Evolutionary conservation across 2,888 invertebrate species (phyloP), one percentile per base, ranked within the genome.

Genomic region (Caenorhabditis angaria): DNA sequence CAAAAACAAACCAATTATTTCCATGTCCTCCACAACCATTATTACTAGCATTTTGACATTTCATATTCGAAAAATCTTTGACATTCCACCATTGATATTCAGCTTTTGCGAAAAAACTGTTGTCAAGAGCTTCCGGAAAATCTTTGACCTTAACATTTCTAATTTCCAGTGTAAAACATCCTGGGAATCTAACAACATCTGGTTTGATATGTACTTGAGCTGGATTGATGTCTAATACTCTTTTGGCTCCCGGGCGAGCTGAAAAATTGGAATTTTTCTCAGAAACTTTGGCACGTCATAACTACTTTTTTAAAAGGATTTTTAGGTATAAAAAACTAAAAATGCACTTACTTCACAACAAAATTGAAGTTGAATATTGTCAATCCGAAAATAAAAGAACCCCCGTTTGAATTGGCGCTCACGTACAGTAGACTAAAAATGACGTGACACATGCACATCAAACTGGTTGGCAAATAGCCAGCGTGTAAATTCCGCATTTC

Each of bases 11-110:
- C 86, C 86, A 87, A 60, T 87, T 85, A 60, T 87, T 87, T 24
- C 87, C 87, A 53, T 83, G 83, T 1, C 87, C 87, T 1, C 86
- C 87, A 66, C 87, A 87, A 8, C 87, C 87, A 64, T 87, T 82
- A 53, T 75, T 80, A 24, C 80, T 77, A n/a, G 84, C 77, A 65
- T 87, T 86, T 60, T 87, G 86, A 60, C 87, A 87, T 63, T 86
- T 87, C 69, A 83, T 73, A 59, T 86, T 84, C 28, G 82, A 77
- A 58, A 87, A 85, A 51, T 85, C 84, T 41, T 83, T 81, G 6
- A 86, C 83, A 71, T 87, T 87, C 78, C 86, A 81, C 87, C 87
- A 87, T 61, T 87, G 85, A 73, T 86, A 87, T 61, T 87, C 86
- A n/a, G 83, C 83, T 61, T 87, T 86, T 6, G 86, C 85, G 61